Evolutionary conservation across 2,113 vertebrate genomes (phyloP).

Genomic region (Butorides virescens): DNA sequence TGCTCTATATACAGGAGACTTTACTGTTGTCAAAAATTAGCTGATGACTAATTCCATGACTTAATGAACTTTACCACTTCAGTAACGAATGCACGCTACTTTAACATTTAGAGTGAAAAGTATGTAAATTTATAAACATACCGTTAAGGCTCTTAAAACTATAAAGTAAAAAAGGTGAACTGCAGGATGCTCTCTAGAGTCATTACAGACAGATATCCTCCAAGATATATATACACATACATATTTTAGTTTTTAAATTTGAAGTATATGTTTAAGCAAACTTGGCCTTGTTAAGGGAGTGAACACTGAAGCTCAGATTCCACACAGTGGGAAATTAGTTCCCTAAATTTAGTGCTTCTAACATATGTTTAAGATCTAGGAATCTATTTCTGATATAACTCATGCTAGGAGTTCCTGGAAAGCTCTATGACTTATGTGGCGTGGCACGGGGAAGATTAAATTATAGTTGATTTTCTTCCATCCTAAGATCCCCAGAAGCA

Average conservation of each 20-base stretch:
- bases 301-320: not conserved
- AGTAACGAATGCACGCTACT: not conserved
- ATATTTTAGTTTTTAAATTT: not conserved
- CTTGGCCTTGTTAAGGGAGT: not conserved
- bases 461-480: slow-evolving; percentile 44
- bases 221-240: not conserved
- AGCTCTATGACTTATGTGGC: slow-evolving; percentile 4
- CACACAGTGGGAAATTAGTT: slow-evolving; percentile 3
- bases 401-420: slow-evolving; percentile 41
- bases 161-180: not conserved
- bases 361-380: slow-evolving; percentile 49
- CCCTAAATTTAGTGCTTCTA: slow-evolving; percentile 42
- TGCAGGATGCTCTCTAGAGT: not conserved
- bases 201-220: not conserved
- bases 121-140: not conserved
- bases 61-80: not conserved
- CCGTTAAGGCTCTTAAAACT: not conserved
- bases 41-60: not conserved
- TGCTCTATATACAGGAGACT: not conserved
- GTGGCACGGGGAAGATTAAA: slow-evolving; percentile 15
- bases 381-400: slow-evolving; percentile 48
- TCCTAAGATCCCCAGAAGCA: slow-evolving; percentile 15
- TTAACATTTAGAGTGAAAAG: not conserved
- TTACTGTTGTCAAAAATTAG: not conserved
- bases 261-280: slow-evolving; percentile 16